These are phyloP conservation scores for Nomada goodeniana DNA, from an alignment of 2,888 invertebrate genomes.

Conservation along the genomic window DNA sequence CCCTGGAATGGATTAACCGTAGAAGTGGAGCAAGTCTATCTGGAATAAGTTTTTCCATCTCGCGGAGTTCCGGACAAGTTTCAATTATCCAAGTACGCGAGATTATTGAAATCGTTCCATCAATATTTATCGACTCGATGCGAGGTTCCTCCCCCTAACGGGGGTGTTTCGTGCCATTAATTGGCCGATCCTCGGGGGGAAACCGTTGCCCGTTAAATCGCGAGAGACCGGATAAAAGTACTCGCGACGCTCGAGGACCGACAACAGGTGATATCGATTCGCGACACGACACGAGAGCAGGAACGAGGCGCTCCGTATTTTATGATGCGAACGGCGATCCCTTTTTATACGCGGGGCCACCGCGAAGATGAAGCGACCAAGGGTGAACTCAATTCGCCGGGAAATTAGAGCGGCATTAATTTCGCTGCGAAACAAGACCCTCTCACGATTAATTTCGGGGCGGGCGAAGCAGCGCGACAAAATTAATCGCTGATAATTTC, in stretches of 20 bases:
- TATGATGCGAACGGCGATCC: slow-evolving; percentile 11
- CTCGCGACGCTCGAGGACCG: slow-evolving; percentile 2
- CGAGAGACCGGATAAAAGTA: not conserved
- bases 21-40: no score
- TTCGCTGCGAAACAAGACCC: no score
- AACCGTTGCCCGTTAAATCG: slow-evolving; percentile 10
- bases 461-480: no score
- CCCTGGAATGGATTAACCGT: no score
- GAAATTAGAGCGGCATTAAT: no score
- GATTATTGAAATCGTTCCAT: not conserved
- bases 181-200: slow-evolving; percentile 14
- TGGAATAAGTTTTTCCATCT: no score
- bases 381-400: no score
- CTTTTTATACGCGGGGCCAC: not conserved
- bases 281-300: slow-evolving; percentile 3
- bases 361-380: no score
- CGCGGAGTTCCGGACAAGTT: no score
- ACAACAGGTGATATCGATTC: slow-evolving; percentile 48
- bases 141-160: not conserved
- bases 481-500: no score
- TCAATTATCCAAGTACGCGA: slow-evolving; percentile 8
- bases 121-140: slow-evolving; percentile 18
- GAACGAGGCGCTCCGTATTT: not conserved
- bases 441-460: no score
- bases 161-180: slow-evolving; percentile 19